These are phyloP conservation scores for Diadophis punctatus DNA, from an alignment of 2,113 vertebrate genomes.

Conservation along the genomic window DNA sequence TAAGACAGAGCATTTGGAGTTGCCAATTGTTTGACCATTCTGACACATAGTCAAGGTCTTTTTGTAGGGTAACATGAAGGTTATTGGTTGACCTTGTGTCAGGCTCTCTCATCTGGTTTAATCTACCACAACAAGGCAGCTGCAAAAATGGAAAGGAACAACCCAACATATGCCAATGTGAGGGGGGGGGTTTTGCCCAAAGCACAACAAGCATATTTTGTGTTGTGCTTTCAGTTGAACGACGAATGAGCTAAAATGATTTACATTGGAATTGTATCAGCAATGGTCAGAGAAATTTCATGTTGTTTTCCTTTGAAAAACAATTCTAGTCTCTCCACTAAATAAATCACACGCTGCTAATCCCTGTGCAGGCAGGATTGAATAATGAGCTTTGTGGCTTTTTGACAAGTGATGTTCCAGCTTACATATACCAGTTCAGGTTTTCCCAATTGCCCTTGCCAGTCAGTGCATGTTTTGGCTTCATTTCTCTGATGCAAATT, in stretches of 20 bases:
- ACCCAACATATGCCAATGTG: background rate
- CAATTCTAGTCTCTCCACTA: background rate
- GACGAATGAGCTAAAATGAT: background rate
- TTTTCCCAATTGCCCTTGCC: background rate
- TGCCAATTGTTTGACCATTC: no score
- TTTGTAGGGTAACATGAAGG: background rate
- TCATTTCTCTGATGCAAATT: conserved; percentile 21
- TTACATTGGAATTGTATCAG: background rate
- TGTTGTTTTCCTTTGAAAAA: background rate
- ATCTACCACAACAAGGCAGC: background rate
- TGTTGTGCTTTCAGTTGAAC: background rate
- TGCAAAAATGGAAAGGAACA: background rate
- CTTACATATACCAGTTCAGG: background rate
- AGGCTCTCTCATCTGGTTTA: background rate
- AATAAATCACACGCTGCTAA: background rate
- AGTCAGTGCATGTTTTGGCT: conserved; percentile 16
- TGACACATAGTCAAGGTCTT: no score
- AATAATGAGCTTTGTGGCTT: background rate
- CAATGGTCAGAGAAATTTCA: background rate
- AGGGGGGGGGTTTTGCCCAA: background rate
- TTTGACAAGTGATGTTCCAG: background rate
- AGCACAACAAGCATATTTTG: background rate
- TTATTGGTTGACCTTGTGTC: background rate
- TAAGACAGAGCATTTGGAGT: no score
- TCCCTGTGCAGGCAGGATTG: background rate